These are phyloP conservation scores for Ahaetulla prasina DNA, from an alignment of 2,113 vertebrate genomes.

Conservation along the genomic window DNA sequence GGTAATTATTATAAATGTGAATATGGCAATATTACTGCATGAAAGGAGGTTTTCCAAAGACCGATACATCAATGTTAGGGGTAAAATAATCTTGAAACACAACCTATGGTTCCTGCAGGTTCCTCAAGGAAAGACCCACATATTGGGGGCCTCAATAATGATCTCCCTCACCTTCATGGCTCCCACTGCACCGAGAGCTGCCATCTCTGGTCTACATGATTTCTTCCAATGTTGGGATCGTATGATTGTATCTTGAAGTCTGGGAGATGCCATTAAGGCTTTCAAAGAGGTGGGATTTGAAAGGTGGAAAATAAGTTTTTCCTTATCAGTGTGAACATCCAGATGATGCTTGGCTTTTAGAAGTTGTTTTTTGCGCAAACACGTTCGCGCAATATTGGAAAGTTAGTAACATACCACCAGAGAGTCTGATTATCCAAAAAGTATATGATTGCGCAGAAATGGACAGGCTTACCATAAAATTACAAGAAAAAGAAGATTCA, in stretches of 20 bases:
- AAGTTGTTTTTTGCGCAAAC: no score
- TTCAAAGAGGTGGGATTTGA: not conserved
- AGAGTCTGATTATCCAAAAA: no score
- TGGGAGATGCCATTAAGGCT: not conserved
- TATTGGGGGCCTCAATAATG: not conserved
- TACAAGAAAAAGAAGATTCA: no score
- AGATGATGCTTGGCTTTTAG: not conserved
- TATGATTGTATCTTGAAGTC: not conserved
- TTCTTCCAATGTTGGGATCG: not conserved
- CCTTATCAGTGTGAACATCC: not conserved
- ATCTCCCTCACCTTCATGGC: not conserved
- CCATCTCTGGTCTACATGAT: not conserved
- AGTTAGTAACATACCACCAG: no score
- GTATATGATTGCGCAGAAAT: no score
- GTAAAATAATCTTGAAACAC: not conserved
- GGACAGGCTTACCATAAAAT: no score
- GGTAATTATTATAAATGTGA: not conserved
- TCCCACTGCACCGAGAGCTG: not conserved
- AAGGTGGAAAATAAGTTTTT: not conserved
- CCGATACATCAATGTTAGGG: not conserved
- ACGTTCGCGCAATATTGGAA: no score
- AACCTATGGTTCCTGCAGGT: not conserved
- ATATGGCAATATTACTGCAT: not conserved
- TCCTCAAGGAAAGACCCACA: not conserved
- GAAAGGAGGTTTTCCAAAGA: not conserved